Percentiles rank a stretch among this genome's conserved stretches.
These are phyloP conservation scores for Melitaea cinxia DNA, from an alignment of 1,140 invertebrate genomes.

Conservation along the genomic window DNA sequence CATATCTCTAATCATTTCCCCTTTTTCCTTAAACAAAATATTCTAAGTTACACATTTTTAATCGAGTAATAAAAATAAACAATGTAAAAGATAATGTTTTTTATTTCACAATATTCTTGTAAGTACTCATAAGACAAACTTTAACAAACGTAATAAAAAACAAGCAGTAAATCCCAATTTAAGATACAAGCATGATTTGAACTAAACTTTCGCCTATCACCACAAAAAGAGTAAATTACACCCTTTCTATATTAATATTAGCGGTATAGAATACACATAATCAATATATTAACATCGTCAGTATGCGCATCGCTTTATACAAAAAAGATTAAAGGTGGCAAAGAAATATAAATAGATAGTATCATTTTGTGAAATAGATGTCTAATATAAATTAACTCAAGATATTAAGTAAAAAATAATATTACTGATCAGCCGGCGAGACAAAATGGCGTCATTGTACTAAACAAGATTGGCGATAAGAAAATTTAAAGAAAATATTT, in stretches of 20 bases:
- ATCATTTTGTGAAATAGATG: not conserved
- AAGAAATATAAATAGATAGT: not conserved
- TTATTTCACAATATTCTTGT: constrained; percentile 16
- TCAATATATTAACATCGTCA: constrained; percentile 42
- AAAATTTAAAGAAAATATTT: constrained; percentile 26
- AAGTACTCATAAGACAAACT: constrained; percentile 8
- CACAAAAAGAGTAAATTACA: constrained; percentile 27
- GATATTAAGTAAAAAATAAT: constrained; percentile 55
- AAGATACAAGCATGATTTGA: not conserved
- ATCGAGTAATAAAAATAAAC: constrained; percentile 6
- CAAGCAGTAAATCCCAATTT: not conserved
- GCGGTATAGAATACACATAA: constrained; percentile 41
- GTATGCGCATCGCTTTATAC: constrained; percentile 14
- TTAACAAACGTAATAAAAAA: not conserved
- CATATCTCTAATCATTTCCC: constrained; percentile 68
- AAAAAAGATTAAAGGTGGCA: not conserved
- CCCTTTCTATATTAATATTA: constrained; percentile 32
- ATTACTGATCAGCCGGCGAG: constrained; percentile 77
- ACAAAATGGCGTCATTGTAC: constrained; percentile 80
- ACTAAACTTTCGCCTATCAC: constrained; percentile 1
- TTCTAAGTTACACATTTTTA: constrained; percentile 12
- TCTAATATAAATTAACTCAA: constrained; percentile 15
- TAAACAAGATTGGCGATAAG: constrained; percentile 55
- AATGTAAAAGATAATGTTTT: not conserved
- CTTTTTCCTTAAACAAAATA: constrained; percentile 52